Evolutionary conservation across 2,888 invertebrate species (phyloP), one percentile per base, ranked within the genome.

Genomic region (Drosophila borealis): DNA sequence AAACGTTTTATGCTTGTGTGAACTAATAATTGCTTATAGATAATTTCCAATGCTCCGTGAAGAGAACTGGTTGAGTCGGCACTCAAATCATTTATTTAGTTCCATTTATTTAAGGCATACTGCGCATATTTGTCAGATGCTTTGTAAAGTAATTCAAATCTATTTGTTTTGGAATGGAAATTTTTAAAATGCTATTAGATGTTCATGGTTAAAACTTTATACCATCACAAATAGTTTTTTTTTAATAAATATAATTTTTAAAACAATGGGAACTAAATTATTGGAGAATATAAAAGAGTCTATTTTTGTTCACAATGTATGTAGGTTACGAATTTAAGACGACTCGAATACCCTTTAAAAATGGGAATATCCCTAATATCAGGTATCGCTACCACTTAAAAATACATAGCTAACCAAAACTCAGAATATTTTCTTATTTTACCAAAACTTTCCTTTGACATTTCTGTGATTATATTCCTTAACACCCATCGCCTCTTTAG

Each of bases 1-100:
- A 85, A 71, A 74, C 62, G 62, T 78, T 78, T 83, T 81, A 87
- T 72, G 81, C 84, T 78, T 87, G 75, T 84, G 81, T 84, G 72
- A 87, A 78, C 75, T 70, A 75, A 83, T 87, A 87, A 87, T 87
- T 84, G 87, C 61, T 63, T 68, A 50, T 46, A 51, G 55, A 78
- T 70, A 63, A 78, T 72, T 65, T 62, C 45, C 56, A 85, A 79
- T 85, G 69, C 53, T 42, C 62, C 66, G 60, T 65, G 61, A 76
- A 80, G 64, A 45, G 45, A 59, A 55, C 59, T 42, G 57, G 57
- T 57, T 53, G 66, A 49, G 25, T 44, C 46, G 48, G 25, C 42
- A 36, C 42, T 64, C 53, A 36, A 54, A 9, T 39, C 50, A 63
- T 73, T 72, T 68, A 67, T 72, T 77, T 78, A 63, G 74, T 72